Percentiles rank a stretch among this genome's conserved stretches.
Conservation (phyloP, 1,140 invertebrate genomes). For the Glossosoma conforme region DNA sequence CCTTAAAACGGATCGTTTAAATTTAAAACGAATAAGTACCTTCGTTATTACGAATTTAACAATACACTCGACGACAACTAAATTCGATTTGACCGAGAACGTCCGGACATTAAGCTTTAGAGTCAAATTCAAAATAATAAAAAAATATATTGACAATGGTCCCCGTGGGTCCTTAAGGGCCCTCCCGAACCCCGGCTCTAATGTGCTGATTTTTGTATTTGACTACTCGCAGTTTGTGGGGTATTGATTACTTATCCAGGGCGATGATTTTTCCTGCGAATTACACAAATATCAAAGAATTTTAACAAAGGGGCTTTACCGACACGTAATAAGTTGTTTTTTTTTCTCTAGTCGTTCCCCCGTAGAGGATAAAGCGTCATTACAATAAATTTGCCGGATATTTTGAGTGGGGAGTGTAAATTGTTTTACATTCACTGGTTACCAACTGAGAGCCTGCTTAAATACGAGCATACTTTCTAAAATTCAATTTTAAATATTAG, state of each 20-base stretch:
- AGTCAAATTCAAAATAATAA: constrained; percentile 20
- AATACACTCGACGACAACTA: no score
- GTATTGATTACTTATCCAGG: constrained; percentile 30
- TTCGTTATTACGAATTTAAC: no score
- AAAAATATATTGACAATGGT: constrained; percentile 14
- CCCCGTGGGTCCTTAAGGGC: background rate
- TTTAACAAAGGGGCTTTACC: constrained; percentile 31
- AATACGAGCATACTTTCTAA: no score
- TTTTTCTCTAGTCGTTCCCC: no score
- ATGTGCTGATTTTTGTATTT: constrained; percentile 23
- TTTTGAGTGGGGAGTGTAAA: constrained; percentile 6
- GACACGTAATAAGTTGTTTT: constrained; percentile 30
- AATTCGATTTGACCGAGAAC: constrained; percentile 19
- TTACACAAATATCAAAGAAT: constrained; percentile 31
- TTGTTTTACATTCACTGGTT: no score
- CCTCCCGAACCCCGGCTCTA: no score
- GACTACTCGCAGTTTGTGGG: constrained; percentile 19
- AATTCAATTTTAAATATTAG: no score
- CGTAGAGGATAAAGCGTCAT: constrained; percentile 16
- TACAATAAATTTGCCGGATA: constrained; percentile 19
- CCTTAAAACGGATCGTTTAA: no score
- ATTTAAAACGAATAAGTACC: no score
- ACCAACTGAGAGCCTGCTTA: no score
- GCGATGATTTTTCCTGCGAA: constrained; percentile 29
- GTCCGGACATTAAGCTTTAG: constrained; percentile 12